Evolutionary conservation across 2,888 invertebrate genomes (phyloP).

Genomic region (Melitaea athalia): DNA sequence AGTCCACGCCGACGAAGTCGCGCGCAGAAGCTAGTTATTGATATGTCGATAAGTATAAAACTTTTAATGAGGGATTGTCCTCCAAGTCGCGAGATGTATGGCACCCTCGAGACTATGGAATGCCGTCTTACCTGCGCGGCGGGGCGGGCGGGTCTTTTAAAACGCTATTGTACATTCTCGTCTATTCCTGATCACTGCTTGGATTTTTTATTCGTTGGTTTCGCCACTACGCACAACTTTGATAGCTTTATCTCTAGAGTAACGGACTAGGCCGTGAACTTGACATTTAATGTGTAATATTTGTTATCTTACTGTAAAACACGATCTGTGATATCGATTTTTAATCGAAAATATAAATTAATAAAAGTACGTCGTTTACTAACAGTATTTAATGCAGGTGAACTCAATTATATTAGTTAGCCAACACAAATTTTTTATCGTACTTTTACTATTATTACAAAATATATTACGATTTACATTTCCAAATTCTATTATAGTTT

Average conservation of each 20-base stretch:
- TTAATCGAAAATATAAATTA: too few relatives aligned
- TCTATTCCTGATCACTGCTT: constrained; percentile 40
- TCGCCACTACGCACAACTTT: constrained; percentile 17
- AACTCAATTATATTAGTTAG: too few relatives aligned
- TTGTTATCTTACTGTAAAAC: not conserved
- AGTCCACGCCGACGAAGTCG: too few relatives aligned
- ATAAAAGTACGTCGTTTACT: too few relatives aligned
- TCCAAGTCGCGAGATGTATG: constrained; percentile 4
- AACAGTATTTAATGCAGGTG: too few relatives aligned
- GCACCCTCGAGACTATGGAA: constrained; percentile 48
- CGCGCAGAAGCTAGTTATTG: too few relatives aligned
- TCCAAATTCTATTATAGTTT: too few relatives aligned
- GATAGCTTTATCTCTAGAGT: constrained; percentile 12
- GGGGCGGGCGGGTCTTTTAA: constrained; percentile 40
- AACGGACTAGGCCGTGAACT: constrained; percentile 22
- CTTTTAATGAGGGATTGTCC: constrained; percentile 3
- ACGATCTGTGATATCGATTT: too few relatives aligned
- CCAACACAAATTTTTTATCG: too few relatives aligned
- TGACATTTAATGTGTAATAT: constrained; percentile 9
- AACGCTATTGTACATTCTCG: constrained; percentile 47
- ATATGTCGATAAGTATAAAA: not conserved
- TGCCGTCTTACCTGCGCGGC: constrained; percentile 57
- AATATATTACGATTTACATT: too few relatives aligned
- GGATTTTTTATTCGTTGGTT: constrained; percentile 31
- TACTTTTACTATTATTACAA: too few relatives aligned